Conservation (phyloP, 30 jellyfish, hydroid and myxozoan species). For the Mastigias papua region DNA sequence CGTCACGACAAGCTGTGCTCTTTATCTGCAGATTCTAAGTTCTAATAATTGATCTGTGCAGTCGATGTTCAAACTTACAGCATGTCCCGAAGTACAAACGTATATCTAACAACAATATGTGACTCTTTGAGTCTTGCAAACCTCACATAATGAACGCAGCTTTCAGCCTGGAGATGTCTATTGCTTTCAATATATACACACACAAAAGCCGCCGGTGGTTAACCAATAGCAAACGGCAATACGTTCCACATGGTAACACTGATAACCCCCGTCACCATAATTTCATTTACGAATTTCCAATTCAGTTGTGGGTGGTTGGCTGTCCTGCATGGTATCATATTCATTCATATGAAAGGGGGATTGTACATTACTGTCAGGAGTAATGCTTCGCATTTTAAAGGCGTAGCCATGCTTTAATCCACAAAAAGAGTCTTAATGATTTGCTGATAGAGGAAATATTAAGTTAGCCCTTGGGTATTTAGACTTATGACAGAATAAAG, state of each 20-base stretch:
- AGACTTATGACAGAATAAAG: too few species aligned
- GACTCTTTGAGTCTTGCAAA: neutral
- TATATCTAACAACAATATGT: neutral
- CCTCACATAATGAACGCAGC: neutral
- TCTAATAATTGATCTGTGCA: neutral
- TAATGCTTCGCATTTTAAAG: neutral
- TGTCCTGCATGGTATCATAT: neutral
- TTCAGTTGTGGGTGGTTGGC: constrained; percentile 34
- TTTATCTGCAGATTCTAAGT: neutral
- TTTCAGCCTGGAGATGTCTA: neutral
- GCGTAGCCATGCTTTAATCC: constrained; percentile 9
- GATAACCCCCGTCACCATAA: constrained; percentile 59
- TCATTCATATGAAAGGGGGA: constrained; percentile 14
- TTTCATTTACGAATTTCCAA: constrained; percentile 1
- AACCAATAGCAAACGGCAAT: constrained; percentile 55
- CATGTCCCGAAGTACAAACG: neutral
- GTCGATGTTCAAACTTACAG: neutral
- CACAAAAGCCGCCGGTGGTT: constrained; percentile 74
- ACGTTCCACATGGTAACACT: constrained; percentile 33
- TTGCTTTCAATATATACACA: neutral
- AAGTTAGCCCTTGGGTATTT: too few species aligned
- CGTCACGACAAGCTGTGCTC: too few species aligned
- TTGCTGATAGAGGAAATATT: neutral
- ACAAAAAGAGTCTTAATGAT: neutral
- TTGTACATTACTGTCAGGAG: neutral